phyloP scores from a whole-genome alignment of 2,888 invertebrate species.

The Drosophila basisetae region DNA sequence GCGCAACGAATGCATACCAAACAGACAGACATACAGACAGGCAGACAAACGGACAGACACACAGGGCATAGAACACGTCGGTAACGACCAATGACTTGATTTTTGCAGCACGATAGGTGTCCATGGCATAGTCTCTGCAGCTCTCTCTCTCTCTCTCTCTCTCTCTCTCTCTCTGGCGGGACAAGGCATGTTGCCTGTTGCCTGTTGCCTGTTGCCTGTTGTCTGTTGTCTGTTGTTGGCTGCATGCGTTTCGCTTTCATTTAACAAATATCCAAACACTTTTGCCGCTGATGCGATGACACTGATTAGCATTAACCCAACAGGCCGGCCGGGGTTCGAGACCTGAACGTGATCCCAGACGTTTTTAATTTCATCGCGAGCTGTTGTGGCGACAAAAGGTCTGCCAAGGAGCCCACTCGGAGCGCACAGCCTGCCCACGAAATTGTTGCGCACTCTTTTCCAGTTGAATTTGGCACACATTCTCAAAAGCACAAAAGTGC shows the following conservation, averaged over 20 bases:
- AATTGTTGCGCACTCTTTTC: conserved; percentile 26
- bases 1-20: conserved; percentile 67
- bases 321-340: conserved; percentile 28
- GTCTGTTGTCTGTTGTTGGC: conserved; percentile 17
- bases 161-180: neutral
- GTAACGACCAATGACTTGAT: conserved; percentile 74
- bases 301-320: conserved; percentile 68
- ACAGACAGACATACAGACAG: neutral
- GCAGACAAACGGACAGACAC: neutral
- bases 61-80: conserved; percentile 37
- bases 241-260: conserved; percentile 77
- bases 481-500: conserved; percentile 1
- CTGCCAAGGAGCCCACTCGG: conserved; percentile 47
- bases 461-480: conserved; percentile 38
- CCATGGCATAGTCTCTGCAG: conserved; percentile 6
- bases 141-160: neutral
- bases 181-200: neutral
- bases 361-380: conserved; percentile 50
- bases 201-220: neutral
- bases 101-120: conserved; percentile 63
- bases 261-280: conserved; percentile 80
- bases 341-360: conserved; percentile 26
- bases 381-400: conserved; percentile 73
- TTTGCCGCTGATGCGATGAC: conserved; percentile 78
- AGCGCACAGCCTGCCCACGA: conserved; percentile 44